Percentiles rank a stretch among this genome's conserved stretches.
Conservation (phyloP, 2,113 vertebrate genomes). For the Mobula hypostoma region DNA sequence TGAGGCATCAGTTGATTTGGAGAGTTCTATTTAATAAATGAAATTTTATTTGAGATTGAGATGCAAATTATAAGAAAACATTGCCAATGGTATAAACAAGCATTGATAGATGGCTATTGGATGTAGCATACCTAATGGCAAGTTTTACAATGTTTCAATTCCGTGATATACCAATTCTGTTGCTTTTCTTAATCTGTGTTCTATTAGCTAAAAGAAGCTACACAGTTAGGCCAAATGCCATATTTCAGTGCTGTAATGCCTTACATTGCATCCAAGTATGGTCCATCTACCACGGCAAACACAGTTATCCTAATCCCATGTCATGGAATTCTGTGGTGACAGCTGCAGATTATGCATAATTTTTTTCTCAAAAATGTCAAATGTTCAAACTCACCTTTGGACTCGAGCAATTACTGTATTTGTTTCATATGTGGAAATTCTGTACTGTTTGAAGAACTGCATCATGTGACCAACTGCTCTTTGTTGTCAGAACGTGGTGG, state of each 20-base stretch:
- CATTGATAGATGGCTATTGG: not conserved
- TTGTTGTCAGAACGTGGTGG: not conserved
- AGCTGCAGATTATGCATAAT: too few relatives aligned
- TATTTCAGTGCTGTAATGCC: not conserved
- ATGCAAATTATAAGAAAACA: not conserved
- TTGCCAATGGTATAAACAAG: not conserved
- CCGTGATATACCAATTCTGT: not conserved
- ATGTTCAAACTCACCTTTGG: too few relatives aligned
- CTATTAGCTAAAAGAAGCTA: not conserved
- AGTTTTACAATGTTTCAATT: not conserved
- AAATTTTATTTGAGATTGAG: not conserved
- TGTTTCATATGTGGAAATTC: too few relatives aligned
- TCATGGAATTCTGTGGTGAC: not conserved
- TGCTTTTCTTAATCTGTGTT: not conserved
- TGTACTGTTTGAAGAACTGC: too few relatives aligned
- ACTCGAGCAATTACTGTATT: too few relatives aligned
- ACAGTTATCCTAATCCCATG: not conserved
- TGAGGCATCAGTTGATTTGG: not conserved
- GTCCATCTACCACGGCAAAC: not conserved
- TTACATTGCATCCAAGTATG: not conserved
- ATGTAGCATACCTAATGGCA: not conserved
- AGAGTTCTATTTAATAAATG: conserved; percentile 3
- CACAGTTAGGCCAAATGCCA: not conserved
- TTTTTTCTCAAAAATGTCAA: too few relatives aligned
- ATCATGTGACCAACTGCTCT: too few relatives aligned